Percentiles rank a stretch among this genome's conserved stretches.
These are phyloP conservation scores for Yoshiicerus persimilis DNA, from an alignment of 1,140 invertebrate species.

Conservation along the genomic window DNA sequence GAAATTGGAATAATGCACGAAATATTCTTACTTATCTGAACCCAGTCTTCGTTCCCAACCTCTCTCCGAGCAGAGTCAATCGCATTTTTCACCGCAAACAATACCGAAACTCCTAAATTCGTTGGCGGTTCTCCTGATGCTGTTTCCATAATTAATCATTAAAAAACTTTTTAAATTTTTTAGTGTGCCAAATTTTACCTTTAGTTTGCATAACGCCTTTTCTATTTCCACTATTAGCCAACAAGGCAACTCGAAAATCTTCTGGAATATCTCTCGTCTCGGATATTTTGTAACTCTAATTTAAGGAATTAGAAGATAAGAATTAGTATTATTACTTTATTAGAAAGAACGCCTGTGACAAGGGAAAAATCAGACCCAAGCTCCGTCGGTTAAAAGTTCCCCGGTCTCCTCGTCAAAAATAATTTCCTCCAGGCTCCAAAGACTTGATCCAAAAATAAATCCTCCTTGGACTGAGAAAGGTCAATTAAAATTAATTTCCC, in stretches of 20 bases:
- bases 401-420: constrained; percentile 38
- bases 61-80: constrained; percentile 66
- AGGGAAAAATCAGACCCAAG: too few relatives aligned
- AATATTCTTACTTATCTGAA: constrained; percentile 46
- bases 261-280: constrained; percentile 56
- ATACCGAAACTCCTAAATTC: constrained; percentile 57
- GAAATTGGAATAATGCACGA: too few relatives aligned
- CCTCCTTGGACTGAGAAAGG: constrained; percentile 69
- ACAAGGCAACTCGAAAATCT: constrained; percentile 56
- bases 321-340: not conserved
- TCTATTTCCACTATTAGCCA: constrained; percentile 55
- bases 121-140: not conserved
- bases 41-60: constrained; percentile 51
- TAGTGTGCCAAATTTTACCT: constrained; percentile 31
- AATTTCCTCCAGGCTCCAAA: constrained; percentile 63
- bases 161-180: not conserved
- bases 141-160: not conserved
- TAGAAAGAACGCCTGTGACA: too few relatives aligned
- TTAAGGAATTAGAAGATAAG: not conserved
- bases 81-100: constrained; percentile 71
- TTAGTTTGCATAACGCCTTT: constrained; percentile 51
- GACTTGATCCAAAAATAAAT: constrained; percentile 83
- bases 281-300: constrained; percentile 56
- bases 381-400: constrained; percentile 25
- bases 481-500: not conserved